Base-by-base conservation (phyloP, 2,113 vertebrate species). In the Serinus canaria region DNA sequence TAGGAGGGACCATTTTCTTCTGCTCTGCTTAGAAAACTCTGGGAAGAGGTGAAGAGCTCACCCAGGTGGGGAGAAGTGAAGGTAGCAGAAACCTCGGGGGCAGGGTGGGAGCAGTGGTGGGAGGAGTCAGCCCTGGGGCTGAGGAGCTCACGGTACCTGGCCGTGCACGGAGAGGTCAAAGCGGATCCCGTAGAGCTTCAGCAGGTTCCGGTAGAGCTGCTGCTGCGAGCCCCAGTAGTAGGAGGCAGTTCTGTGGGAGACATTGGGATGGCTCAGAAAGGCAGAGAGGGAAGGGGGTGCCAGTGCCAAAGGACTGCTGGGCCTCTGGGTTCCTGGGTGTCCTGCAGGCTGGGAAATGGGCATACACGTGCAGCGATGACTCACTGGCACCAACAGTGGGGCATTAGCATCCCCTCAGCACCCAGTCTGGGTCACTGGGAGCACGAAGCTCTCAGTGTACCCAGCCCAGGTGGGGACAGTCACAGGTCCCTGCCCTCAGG, bases 151-250 rank as follows among this genome's bases (percentile, higher is more conserved):
- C 0, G 0, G 53, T 97, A 98, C 98, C 98, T 97, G 96, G 24
- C 98, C 98, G 0, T 92, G 96, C 94, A 98, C 97, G 0, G 98
- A 96, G 86, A 98, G 88, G 47, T 98, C 82, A 0, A 98, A 98
- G 47, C 95, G 97, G 93, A 98, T 97, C 56, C 98, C 98, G 0
- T 97, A 98, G 68, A 98, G 96, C 59, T 98, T 98, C 79, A 98
- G 89, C 73, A 98, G 96, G 67, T 89, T 98, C 18, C 98, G 90
- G 73, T 88, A 77, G 59, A 97, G 98, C 78, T 13, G 85, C 0
- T 11, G 93, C 11, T 95, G 87, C 0, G 87, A 58, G 79, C 93
- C 95, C 97, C 97, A 90, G 88, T 97, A 98, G 89, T 98, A 97
- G 49, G 92, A 96, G 58, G 98, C 98, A 16, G 97, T 98, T 95